These are phyloP conservation scores for Phyto melanocephala DNA, from an alignment of 2,888 invertebrate genomes.

Conservation along the genomic window DNA sequence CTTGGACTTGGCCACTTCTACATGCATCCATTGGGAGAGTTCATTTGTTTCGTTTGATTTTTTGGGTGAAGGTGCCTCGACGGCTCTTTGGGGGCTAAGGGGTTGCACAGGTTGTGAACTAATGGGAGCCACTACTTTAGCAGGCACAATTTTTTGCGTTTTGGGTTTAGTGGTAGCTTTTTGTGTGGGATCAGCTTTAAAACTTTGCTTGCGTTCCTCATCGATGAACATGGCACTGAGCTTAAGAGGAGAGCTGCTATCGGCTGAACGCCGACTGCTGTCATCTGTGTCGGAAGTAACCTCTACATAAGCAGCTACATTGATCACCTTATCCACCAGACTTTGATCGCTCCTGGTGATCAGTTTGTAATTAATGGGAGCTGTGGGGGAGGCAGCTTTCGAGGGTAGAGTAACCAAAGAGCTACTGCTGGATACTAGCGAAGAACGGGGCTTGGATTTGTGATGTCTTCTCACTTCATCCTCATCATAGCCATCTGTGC, in stretches of 20 bases:
- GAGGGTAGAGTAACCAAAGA: conserved; percentile 68
- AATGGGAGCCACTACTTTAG: conserved; percentile 66
- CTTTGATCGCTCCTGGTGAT: conserved; percentile 73
- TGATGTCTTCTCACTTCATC: conserved; percentile 78
- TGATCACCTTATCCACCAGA: conserved; percentile 78
- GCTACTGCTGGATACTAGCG: conserved; percentile 63
- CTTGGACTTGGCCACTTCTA: conserved; percentile 72
- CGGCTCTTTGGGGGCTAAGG: conserved; percentile 67
- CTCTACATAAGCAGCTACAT: conserved; percentile 78
- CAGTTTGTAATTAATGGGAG: conserved; percentile 74
- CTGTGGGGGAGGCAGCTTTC: conserved; percentile 66
- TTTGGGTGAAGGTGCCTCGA: conserved; percentile 61
- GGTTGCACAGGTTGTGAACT: conserved; percentile 65
- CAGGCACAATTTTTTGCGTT: conserved; percentile 50
- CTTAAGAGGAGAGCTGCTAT: conserved; percentile 74
- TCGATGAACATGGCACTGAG: conserved; percentile 79
- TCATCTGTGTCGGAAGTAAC: conserved; percentile 79
- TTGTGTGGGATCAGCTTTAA: conserved; percentile 76
- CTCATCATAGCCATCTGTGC: conserved; percentile 77
- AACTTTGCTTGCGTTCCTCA: conserved; percentile 78
- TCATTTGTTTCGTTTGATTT: conserved; percentile 67
- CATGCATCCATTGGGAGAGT: conserved; percentile 74
- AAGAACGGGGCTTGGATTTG: conserved; percentile 77
- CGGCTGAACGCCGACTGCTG: conserved; percentile 78
- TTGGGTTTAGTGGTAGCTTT: conserved; percentile 68